A percentile compares a stretch with the other conserved stretches of the same genome.
These are phyloP conservation scores for Amblyopsis hoosieri DNA, from an alignment of 2,797 vertebrate genomes.

Conservation along the genomic window DNA sequence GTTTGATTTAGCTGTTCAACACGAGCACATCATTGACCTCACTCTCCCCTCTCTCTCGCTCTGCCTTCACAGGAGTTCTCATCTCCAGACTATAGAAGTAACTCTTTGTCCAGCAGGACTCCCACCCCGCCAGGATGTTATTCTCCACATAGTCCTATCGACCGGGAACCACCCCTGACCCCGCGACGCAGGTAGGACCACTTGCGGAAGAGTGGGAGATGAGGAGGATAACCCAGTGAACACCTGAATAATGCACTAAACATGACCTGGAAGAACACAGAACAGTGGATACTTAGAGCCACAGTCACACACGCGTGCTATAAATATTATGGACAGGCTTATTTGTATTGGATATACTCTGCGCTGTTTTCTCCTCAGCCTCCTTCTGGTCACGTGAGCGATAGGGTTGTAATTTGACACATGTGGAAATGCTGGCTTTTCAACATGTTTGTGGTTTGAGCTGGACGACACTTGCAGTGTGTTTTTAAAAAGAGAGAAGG, in stretches of 20 bases:
- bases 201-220: too few relatives aligned
- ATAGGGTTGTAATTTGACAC: constrained; percentile 38
- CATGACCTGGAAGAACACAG: too few relatives aligned
- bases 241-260: too few relatives aligned
- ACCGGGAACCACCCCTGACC: constrained; percentile 70
- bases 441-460: constrained; percentile 19
- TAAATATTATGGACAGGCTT: not conserved
- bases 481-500: not conserved
- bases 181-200: constrained; percentile 75
- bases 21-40: not conserved
- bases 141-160: constrained; percentile 76
- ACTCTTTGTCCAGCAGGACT: constrained; percentile 77
- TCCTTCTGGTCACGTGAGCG: constrained; percentile 38
- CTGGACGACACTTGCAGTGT: not conserved
- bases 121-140: constrained; percentile 78
- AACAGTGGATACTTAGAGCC: not conserved
- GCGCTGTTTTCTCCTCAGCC: constrained; percentile 29
- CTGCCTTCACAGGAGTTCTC: constrained; percentile 69
- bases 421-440: constrained; percentile 32
- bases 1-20: constrained; percentile 13
- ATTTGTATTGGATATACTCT: constrained; percentile 3
- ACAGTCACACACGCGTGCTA: not conserved
- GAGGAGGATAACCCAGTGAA: too few relatives aligned
- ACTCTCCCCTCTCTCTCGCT: constrained; percentile 6
- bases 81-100: constrained; percentile 71